Base-by-base conservation (phyloP, 2,888 invertebrate genomes). In the Strigamia crassipes region DNA sequence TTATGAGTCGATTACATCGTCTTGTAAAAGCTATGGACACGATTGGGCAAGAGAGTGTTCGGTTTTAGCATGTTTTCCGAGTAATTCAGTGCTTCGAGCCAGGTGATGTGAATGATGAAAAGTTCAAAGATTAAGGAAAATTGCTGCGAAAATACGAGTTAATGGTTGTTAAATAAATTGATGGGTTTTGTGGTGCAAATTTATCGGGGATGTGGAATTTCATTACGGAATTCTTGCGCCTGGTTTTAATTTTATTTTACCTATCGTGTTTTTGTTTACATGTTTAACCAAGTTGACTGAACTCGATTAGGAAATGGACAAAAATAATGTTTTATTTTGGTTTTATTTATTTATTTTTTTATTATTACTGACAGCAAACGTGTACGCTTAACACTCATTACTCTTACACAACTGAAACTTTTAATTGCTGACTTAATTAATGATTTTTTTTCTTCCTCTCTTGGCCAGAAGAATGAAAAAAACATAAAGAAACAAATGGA, bases 1-100 rank as follows among this genome's bases (percentile, higher is more conserved):
- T 66, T 66, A 66, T 66, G 21, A 23, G 61, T 66, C 61, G 23
- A 66, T 66, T 66, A 66, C 3, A 66, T 66, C 23, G 61, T 66
- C 21, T 66, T 66, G 21, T 66, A 46, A 46, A 66, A 18, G 61
- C 61, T 6, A 46, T 46, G 61, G 61, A 66, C 13, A 66, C 61
- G 23, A 66, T 0, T 66, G 61, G 61, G 18, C 12, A 12, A 23
- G 6, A 66, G n/a, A 66, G 0, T 8, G 61, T 66, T 66, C 23
- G 61, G n/a, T 66, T 21, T 38, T 0, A 38, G 38, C 6, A 10
- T 27, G 27, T 1, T 27, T 27, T 27, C 3, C 3, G n/a, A n/a
- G n/a, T 27, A 1, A 27, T n/a, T n/a, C n/a, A 27, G 27, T 27
- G 3, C 1, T 27, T 3, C 27, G 3, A 27, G 3, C 27, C 27